These are phyloP conservation scores for Aphidoletes aphidimyza DNA, from an alignment of 2,888 invertebrate genomes.

Conservation along the genomic window DNA sequence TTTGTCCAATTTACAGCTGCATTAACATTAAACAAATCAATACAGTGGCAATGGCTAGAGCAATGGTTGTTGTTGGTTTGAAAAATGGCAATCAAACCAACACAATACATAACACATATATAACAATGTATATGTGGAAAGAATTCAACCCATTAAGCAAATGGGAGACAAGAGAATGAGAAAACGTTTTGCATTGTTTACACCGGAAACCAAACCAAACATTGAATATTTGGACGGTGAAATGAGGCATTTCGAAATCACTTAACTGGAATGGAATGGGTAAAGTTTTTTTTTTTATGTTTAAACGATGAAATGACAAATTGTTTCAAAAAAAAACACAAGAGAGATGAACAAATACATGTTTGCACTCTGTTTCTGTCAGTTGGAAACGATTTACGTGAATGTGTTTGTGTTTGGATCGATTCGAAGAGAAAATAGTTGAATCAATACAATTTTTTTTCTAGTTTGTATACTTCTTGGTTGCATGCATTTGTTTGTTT, in stretches of 20 bases:
- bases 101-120: too few species aligned
- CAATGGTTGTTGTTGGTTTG: too few species aligned
- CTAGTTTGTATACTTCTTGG: neutral
- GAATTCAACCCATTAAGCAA: too few species aligned
- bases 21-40: neutral
- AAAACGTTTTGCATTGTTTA: constrained; percentile 10
- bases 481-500: neutral
- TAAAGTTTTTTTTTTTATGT: too few species aligned
- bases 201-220: constrained; percentile 29
- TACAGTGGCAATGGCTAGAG: too few species aligned
- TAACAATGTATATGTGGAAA: neutral
- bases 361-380: too few species aligned
- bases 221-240: neutral
- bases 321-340: neutral
- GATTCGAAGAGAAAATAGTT: neutral
- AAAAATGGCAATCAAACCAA: too few species aligned
- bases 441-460: neutral
- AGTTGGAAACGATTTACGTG: too few species aligned
- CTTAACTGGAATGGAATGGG: neutral
- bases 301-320: neutral
- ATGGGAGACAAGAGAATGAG: neutral
- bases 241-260: constrained; percentile 36
- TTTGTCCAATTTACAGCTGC: neutral
- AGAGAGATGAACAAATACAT: too few species aligned
- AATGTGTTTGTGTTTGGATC: too few species aligned